Percentiles rank a stretch among this genome's conserved stretches.
Conservation (phyloP, 1,140 invertebrate species). For the Lasaia peninsularis region DNA sequence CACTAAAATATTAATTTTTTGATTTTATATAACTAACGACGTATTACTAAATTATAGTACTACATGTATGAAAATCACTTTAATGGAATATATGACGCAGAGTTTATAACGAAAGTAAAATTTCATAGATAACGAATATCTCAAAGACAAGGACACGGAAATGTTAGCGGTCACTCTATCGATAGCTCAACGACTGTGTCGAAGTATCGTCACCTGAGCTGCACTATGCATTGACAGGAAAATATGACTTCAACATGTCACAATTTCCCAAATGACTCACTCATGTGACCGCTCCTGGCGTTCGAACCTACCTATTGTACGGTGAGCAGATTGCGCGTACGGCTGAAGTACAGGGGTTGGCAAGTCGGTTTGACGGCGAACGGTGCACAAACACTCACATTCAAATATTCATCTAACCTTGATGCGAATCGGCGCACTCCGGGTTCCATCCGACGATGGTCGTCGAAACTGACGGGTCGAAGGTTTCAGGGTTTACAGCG, state of each 20-base stretch:
- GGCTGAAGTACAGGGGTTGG: conserved; percentile 52
- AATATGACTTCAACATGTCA: conserved; percentile 16
- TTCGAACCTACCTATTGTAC: conserved; percentile 57
- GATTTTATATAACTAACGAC: no score
- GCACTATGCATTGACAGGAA: conserved; percentile 1
- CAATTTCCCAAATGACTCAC: conserved; percentile 51
- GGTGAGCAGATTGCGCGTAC: conserved; percentile 53
- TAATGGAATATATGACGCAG: no score
- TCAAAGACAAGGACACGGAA: conserved; percentile 5
- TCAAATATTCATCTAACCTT: conserved; percentile 73
- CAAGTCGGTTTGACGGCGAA: conserved; percentile 48
- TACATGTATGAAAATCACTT: no score
- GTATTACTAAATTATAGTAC: no score
- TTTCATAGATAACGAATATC: background rate
- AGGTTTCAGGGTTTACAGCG: conserved; percentile 58
- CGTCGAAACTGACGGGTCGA: conserved; percentile 62
- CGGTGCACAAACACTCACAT: conserved; percentile 68
- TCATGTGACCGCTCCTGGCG: conserved; percentile 39
- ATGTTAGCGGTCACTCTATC: background rate
- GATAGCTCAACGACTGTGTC: background rate
- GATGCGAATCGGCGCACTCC: conserved; percentile 73
- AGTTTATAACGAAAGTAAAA: background rate
- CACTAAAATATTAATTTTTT: no score
- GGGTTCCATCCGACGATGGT: conserved; percentile 70
- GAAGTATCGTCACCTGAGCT: background rate